These are phyloP conservation scores for Chelonus formosanus DNA, from an alignment of 2,888 invertebrate genomes.

Conservation along the genomic window DNA sequence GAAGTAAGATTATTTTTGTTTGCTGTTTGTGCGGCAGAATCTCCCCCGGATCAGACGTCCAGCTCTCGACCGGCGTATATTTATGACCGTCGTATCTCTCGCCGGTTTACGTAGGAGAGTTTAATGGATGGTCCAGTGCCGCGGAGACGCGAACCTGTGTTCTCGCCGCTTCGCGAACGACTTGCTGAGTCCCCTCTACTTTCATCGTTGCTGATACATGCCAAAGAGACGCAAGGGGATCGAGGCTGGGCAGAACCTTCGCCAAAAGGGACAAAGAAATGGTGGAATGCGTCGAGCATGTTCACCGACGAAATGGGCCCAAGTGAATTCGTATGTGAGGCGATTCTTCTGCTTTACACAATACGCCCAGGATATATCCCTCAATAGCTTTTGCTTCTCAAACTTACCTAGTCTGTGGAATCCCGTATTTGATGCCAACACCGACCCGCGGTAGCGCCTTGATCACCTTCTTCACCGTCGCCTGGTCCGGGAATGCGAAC, in stretches of 20 bases:
- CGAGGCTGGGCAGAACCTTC: conserved; percentile 23
- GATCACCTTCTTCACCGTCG: conserved; percentile 97
- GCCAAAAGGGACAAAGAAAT: conserved; percentile 54
- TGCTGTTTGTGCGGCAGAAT: conserved; percentile 47
- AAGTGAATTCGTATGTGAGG: conserved; percentile 19
- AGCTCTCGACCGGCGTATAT: conserved; percentile 58
- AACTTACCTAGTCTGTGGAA: conserved; percentile 91
- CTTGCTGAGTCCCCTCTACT: conserved; percentile 16
- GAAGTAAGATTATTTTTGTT: conserved; percentile 51
- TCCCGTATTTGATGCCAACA: conserved; percentile 99
- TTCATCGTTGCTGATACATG: background rate
- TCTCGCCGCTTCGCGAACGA: conserved; percentile 56
- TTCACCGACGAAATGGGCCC: conserved; percentile 41
- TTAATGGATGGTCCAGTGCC: conserved; percentile 62
- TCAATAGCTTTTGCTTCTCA: background rate
- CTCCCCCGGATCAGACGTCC: conserved; percentile 59
- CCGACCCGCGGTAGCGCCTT: conserved; percentile 97
- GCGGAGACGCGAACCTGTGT: conserved; percentile 55
- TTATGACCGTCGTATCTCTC: conserved; percentile 62
- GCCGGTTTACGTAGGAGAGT: conserved; percentile 50
- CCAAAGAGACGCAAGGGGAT: conserved; percentile 19
- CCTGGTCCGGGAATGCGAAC: conserved; percentile 97
- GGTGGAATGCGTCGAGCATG: conserved; percentile 56
- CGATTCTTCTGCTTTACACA: background rate
- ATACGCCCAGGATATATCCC: background rate